These are phyloP conservation scores for Tachysurus fulvidraco DNA, from an alignment of 2,113 vertebrate genomes.

Conservation along the genomic window DNA sequence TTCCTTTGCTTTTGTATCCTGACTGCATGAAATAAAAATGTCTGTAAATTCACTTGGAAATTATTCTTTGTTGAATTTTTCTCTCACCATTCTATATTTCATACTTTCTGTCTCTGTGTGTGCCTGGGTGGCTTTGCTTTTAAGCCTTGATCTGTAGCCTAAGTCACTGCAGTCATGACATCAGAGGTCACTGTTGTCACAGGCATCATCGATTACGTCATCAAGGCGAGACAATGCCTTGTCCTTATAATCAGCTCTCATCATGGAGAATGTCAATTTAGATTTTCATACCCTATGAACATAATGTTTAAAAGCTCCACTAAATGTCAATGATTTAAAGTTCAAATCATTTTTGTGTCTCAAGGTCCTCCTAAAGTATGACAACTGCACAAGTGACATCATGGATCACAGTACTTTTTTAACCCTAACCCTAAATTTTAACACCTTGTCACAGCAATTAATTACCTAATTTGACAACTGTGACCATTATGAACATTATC, in stretches of 20 bases:
- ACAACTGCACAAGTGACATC: constrained; percentile 28
- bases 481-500: constrained; percentile 24
- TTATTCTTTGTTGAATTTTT: constrained; percentile 14
- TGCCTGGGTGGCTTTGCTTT: constrained; percentile 30
- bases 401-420: constrained; percentile 8
- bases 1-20: constrained; percentile 30
- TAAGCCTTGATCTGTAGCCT: constrained; percentile 37
- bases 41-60: constrained; percentile 42
- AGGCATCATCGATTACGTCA: constrained; percentile 34
- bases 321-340: constrained; percentile 33
- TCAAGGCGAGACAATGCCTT: constrained; percentile 16
- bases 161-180: constrained; percentile 16
- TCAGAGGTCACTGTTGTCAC: constrained; percentile 36
- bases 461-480: constrained; percentile 36
- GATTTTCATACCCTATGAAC: constrained; percentile 33
- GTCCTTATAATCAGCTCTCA: constrained; percentile 31
- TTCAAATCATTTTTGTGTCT: constrained; percentile 22
- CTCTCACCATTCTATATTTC: constrained; percentile 22
- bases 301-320: constrained; percentile 7
- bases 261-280: constrained; percentile 35
- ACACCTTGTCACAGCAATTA: constrained; percentile 41
- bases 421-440: not conserved
- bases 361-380: constrained; percentile 14
- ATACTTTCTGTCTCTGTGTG: constrained; percentile 27
- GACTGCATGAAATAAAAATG: constrained; percentile 36